Evolutionary conservation across 2,113 vertebrate genomes (phyloP).

Genomic region (Turnix velox): DNA sequence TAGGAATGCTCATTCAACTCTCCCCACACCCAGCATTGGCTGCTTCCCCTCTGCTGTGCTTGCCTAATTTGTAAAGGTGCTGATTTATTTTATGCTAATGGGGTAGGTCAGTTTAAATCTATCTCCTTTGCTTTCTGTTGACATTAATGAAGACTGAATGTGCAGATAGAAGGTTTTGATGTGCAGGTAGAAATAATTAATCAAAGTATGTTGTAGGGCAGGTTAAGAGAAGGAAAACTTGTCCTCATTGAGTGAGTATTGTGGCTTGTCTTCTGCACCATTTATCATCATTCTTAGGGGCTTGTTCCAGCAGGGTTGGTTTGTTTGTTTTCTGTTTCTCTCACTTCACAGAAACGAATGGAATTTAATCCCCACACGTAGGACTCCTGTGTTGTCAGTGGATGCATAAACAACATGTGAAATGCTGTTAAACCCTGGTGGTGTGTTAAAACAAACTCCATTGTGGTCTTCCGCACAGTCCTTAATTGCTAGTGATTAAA

Average conservation of each 20-base stretch:
- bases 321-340: background rate
- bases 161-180: background rate
- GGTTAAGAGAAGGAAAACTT: background rate
- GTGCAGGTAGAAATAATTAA: background rate
- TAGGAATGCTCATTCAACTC: background rate
- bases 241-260: background rate
- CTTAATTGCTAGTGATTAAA: background rate
- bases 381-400: background rate
- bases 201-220: background rate
- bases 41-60: background rate
- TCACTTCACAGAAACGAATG: background rate
- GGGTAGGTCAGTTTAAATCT: background rate
- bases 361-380: background rate
- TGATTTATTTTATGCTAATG: background rate
- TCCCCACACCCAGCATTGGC: background rate
- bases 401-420: background rate
- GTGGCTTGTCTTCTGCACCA: background rate
- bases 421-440: background rate
- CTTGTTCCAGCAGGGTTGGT: background rate
- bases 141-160: background rate
- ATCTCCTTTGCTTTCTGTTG: background rate
- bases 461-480: background rate
- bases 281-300: background rate
- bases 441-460: background rate
- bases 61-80: background rate